Conservation (phyloP, 2,888 invertebrate genomes). For the Lacanobia oleracea region DNA sequence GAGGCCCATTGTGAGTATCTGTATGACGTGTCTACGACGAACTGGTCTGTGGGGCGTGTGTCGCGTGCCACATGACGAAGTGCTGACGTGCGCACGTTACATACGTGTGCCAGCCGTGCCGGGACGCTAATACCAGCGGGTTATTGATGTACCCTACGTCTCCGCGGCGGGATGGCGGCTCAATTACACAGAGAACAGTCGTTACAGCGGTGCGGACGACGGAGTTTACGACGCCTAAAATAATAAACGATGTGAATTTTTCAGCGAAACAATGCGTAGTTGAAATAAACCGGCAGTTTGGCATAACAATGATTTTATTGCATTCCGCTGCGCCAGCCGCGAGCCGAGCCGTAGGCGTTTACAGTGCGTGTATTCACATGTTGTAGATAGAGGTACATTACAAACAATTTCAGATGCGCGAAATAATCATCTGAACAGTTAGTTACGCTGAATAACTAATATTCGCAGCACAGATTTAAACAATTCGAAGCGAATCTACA, state of each 20-base stretch:
- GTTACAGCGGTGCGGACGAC: background rate
- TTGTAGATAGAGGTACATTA: background rate
- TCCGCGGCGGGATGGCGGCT: background rate
- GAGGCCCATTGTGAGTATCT: too few species aligned
- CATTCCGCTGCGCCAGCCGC: background rate
- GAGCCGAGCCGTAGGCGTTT: too few species aligned
- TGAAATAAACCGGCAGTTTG: slow-evolving; percentile 34
- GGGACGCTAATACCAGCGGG: background rate
- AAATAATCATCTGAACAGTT: background rate
- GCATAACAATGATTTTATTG: slow-evolving; percentile 33
- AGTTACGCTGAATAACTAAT: too few species aligned
- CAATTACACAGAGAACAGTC: background rate
- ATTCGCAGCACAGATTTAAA: too few species aligned
- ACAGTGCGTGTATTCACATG: background rate
- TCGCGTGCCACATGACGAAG: slow-evolving; percentile 11
- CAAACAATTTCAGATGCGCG: background rate
- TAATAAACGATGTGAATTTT: slow-evolving; percentile 41
- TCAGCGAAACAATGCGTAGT: slow-evolving; percentile 24
- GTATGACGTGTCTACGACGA: too few species aligned
- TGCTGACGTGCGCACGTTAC: background rate
- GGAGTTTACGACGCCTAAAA: slow-evolving; percentile 32
- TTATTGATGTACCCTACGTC: slow-evolving; percentile 2
- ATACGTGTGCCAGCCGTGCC: too few species aligned
- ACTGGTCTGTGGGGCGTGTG: too few species aligned
- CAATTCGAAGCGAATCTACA: too few species aligned